These are phyloP conservation scores for Nomada goodeniana DNA, from an alignment of 2,888 invertebrate species.

Conservation along the genomic window DNA sequence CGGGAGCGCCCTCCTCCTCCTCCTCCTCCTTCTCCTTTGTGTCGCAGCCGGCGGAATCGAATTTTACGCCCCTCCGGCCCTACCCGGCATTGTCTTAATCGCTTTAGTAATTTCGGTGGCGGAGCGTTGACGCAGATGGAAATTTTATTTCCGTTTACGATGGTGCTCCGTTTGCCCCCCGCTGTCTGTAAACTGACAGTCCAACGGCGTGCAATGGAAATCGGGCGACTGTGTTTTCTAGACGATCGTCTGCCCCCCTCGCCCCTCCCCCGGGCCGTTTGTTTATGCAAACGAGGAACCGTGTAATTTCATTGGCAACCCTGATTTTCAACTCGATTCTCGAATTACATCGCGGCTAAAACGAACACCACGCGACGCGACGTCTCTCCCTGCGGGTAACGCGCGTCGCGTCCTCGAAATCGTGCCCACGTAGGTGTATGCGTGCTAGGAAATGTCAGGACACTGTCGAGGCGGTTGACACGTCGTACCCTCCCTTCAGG, in stretches of 20 bases:
- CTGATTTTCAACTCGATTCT: background rate
- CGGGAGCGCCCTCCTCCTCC: background rate
- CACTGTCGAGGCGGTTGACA: conserved; percentile 83
- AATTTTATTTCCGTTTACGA: conserved; percentile 61
- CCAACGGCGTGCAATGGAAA: conserved; percentile 30
- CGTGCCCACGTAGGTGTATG: conserved; percentile 47
- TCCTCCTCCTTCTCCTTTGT: conserved; percentile 1
- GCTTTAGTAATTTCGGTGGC: conserved; percentile 52
- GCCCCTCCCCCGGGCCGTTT: background rate
- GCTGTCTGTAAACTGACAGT: conserved; percentile 45
- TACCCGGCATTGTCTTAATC: conserved; percentile 53
- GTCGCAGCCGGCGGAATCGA: conserved; percentile 61
- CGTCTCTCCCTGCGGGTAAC: conserved; percentile 14
- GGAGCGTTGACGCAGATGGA: conserved; percentile 42
- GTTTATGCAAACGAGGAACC: conserved; percentile 1
- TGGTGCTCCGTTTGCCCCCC: background rate
- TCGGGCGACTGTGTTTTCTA: background rate
- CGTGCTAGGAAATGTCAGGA: conserved; percentile 74
- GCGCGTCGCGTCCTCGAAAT: conserved; percentile 35
- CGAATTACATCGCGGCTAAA: conserved; percentile 5
- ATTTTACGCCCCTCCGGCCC: conserved; percentile 59
- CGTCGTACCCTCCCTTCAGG: conserved; percentile 78
- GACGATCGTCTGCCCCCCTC: conserved; percentile 5
- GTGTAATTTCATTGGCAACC: conserved; percentile 25
- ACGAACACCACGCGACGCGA: conserved; percentile 3